Conservation (phyloP, 2,797 vertebrate species). For the Thamnophis elegans region DNA sequence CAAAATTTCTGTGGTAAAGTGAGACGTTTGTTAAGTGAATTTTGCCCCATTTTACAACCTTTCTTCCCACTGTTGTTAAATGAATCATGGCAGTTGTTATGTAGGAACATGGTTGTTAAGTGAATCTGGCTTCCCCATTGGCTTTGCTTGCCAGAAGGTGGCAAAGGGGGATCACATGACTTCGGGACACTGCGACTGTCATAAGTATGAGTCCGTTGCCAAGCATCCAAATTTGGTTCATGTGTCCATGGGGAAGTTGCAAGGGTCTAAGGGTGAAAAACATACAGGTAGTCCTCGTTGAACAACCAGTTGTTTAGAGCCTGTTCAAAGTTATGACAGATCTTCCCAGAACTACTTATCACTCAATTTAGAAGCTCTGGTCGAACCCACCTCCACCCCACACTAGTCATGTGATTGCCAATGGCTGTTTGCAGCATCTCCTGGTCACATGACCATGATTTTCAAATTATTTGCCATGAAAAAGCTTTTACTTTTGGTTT, state of each 20-base stretch:
- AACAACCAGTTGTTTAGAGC: neutral
- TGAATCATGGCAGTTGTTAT: neutral
- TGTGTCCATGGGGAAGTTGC: neutral
- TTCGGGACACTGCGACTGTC: too few species aligned
- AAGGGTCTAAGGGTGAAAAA: neutral
- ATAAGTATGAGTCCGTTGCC: neutral
- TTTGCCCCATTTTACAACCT: neutral
- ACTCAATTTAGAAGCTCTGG: too few species aligned
- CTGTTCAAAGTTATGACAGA: neutral
- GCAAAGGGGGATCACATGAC: neutral
- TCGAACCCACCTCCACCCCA: neutral
- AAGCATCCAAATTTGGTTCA: neutral
- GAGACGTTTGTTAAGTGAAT: neutral
- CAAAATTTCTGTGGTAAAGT: neutral
- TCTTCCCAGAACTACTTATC: too few species aligned
- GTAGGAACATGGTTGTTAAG: neutral
- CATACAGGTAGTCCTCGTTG: neutral
- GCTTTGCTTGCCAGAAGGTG: neutral
- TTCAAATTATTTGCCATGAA: too few species aligned
- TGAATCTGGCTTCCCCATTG: neutral
- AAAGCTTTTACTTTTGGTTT: neutral
- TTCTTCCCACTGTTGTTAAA: neutral
- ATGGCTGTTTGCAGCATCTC: neutral
- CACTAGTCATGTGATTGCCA: neutral
- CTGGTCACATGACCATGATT: neutral